Evolutionary conservation across 2,797 vertebrate species (phyloP).

Genomic region (Hozukius guyotensis): DNA sequence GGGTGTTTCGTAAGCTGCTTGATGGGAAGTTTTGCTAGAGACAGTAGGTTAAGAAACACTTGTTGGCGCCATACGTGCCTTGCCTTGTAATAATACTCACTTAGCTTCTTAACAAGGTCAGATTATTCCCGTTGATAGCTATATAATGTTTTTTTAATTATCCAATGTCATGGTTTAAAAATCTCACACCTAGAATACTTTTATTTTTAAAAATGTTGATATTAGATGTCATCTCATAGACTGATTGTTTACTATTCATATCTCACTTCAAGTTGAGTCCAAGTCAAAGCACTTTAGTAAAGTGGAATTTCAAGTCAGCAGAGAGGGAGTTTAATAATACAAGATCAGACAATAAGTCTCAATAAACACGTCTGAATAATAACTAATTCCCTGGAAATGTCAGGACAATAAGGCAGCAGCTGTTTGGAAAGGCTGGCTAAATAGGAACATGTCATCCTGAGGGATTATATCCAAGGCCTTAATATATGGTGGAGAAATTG

Average conservation of each 20-base stretch:
- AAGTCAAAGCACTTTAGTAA: constrained; percentile 34
- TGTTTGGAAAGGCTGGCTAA: constrained; percentile 71
- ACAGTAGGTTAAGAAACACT: constrained; percentile 5
- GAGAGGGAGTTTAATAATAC: constrained; percentile 67
- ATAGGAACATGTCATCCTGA: constrained; percentile 51
- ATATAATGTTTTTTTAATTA: not conserved
- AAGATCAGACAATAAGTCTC: constrained; percentile 68
- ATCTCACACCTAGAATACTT: not conserved
- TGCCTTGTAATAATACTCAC: constrained; percentile 4
- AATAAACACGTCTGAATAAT: constrained; percentile 76
- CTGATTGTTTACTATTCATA: constrained; percentile 20
- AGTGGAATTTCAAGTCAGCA: constrained; percentile 34
- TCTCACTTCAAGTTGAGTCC: constrained; percentile 21
- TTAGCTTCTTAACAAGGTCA: constrained; percentile 13
- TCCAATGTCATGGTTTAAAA: not conserved
- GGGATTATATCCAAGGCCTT: constrained; percentile 61
- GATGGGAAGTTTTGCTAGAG: constrained; percentile 3
- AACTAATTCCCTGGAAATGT: constrained; percentile 80
- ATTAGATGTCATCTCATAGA: not conserved
- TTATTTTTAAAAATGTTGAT: not conserved
- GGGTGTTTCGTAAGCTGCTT: constrained; percentile 48
- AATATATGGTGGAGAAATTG: constrained; percentile 41
- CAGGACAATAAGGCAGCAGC: constrained; percentile 77
- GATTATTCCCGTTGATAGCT: not conserved
- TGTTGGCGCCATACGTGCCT: constrained; percentile 21